Evolutionary conservation across 2,888 invertebrate species (phyloP).

Genomic region (Zootermopsis nevadensis): DNA sequence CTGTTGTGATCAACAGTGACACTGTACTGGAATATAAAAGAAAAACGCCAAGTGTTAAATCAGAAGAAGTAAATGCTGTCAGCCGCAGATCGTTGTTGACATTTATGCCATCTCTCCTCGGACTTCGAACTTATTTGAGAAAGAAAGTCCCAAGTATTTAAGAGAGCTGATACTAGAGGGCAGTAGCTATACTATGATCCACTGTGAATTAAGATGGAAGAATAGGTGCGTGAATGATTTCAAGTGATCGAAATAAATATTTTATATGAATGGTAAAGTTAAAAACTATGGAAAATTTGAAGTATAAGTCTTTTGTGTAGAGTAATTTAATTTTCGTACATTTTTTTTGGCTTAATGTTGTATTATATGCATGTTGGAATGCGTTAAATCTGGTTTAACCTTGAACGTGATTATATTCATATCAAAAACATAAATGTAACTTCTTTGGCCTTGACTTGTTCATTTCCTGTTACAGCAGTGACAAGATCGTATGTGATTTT

Average conservation of each 20-base stretch:
- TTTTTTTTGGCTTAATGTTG: neutral
- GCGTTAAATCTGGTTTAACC: conserved; percentile 18
- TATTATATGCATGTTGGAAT: conserved; percentile 3
- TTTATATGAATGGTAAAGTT: conserved; percentile 27
- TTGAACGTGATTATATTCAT: conserved; percentile 32
- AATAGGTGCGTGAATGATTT: neutral
- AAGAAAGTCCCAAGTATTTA: neutral
- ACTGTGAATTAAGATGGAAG: conserved; percentile 27
- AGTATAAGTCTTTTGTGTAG: neutral
- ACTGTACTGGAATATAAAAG: too few species aligned
- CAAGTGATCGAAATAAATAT: neutral
- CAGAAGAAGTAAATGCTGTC: too few species aligned
- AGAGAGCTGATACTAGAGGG: neutral
- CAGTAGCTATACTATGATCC: neutral
- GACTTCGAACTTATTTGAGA: neutral
- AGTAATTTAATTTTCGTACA: neutral
- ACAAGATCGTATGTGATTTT: neutral
- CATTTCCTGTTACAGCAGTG: conserved; percentile 28
- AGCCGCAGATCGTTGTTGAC: neutral
- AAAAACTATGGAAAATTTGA: neutral
- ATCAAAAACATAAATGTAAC: conserved; percentile 37
- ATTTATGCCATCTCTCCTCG: neutral
- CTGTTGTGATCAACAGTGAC: too few species aligned
- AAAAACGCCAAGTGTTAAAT: too few species aligned
- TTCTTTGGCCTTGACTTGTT: conserved; percentile 34